Evolutionary conservation across 2,113 vertebrate species (phyloP).

Genomic region (Aleadryas rufinucha): DNA sequence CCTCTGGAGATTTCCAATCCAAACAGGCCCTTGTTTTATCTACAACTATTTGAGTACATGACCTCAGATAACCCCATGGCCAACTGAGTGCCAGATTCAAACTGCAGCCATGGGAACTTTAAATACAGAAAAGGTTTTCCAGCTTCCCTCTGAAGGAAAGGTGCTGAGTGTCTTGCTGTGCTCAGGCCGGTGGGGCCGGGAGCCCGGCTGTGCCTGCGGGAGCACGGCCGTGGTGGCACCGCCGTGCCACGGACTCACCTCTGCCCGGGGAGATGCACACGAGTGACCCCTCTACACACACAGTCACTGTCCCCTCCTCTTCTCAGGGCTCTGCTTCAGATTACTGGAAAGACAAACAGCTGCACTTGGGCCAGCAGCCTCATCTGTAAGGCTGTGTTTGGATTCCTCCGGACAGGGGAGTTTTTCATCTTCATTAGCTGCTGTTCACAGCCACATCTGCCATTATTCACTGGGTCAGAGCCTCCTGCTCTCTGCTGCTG

Average conservation of each 20-base stretch:
- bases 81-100: conserved; percentile 27
- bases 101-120: conserved; percentile 63
- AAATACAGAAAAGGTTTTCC: conserved; percentile 26
- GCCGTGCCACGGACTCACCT: accelerated
- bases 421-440: conserved; percentile 51
- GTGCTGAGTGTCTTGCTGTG: neutral
- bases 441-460: neutral
- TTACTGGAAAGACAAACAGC: conserved; percentile 43
- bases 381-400: neutral
- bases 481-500: neutral
- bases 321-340: neutral
- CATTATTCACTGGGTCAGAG: neutral
- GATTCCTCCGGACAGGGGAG: neutral
- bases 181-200: accelerated
- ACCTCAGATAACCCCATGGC: conserved; percentile 59
- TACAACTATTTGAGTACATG: conserved; percentile 56
- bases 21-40: conserved; percentile 66
- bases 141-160: neutral
- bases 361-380: conserved; percentile 31
- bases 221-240: accelerated
- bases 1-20: conserved; percentile 64
- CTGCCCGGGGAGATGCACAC: accelerated
- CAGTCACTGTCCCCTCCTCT: neutral
- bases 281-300: neutral
- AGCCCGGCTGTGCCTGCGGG: accelerated